A percentile compares a stretch with the other conserved stretches of the same genome.
These are phyloP conservation scores for Myrmophylax atrothorax DNA, from an alignment of 2,113 vertebrate genomes.

Conservation along the genomic window DNA sequence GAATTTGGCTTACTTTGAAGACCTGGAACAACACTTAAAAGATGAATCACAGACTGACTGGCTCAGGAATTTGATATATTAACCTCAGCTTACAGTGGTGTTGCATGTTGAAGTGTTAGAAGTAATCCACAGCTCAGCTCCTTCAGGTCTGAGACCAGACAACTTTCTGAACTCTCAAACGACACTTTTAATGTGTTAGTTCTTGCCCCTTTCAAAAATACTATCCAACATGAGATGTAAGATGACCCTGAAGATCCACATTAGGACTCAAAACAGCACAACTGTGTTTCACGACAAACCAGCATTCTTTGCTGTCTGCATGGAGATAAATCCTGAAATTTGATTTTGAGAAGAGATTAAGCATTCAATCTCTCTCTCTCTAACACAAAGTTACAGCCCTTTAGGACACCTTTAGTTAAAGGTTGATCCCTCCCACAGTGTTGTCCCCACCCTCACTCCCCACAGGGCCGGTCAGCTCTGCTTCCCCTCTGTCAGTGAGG, in stretches of 20 bases:
- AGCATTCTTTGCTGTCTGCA: background rate
- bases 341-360: background rate
- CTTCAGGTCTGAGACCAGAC: background rate
- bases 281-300: background rate
- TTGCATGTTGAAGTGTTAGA: background rate
- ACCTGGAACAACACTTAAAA: conserved; percentile 17
- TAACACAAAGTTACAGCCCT: background rate
- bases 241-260: background rate
- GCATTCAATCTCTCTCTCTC: background rate
- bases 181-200: background rate
- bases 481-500: background rate
- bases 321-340: background rate
- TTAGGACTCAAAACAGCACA: background rate
- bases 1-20: conserved; percentile 19
- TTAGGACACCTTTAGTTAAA: background rate
- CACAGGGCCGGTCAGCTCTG: background rate
- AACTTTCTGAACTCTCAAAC: background rate
- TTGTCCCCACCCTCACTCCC: background rate
- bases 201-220: background rate
- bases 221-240: background rate
- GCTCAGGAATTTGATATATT: conserved; percentile 8
- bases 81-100: background rate
- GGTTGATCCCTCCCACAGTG: background rate
- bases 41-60: conserved; percentile 10
- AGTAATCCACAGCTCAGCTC: background rate